Evolutionary conservation across 2,888 invertebrate species (phyloP), one percentile per base, ranked within the genome.

Genomic region (Lasius platythorax): DNA sequence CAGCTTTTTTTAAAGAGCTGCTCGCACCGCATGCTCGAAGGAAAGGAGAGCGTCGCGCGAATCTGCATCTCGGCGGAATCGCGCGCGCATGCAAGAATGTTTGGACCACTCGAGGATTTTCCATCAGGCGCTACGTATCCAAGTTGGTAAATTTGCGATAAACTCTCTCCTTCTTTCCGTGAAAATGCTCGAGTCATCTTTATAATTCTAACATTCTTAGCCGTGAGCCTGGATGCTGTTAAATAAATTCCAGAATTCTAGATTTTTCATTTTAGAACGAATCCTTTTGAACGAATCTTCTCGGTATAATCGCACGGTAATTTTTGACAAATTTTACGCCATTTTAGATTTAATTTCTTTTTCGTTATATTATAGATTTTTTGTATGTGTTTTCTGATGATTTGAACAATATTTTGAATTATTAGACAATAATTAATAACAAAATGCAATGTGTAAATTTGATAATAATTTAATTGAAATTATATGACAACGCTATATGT

Each of bases 41-140:
- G n/a, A 67, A 73, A 73, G 58, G 58, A 68, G 18, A 70, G 33
- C 70, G 68, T 11, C n/a, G 68, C n/a, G 28, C 53, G 53, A 23
- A 18, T 61, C 46, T 50, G 50, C 61, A 73, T 81, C 61, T 81
- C 28, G 50, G 9, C 58, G 40, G 2, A 30, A 40, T 28, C 40
- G 28, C n/a, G 53, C 53, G 70, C 12, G 72, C 58, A 8, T 63
- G 58, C 37, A 18, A 46, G 74, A 37, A 81, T 63, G 61, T n/a
- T 30, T 46, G 18, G 18, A 61, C 43, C 28, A 79, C 23, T 61
- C 79, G 37, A 23, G 23, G 15, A 70, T 23, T 23, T 23, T 12
- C 28, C 33, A 11, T 46, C 46, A 46, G 37, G 72, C 61, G 61
- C 18, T 58, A 11, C 33, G 61, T 18, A 15, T 9, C 12, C 12